Percentiles rank a stretch among this genome's conserved stretches.
Evolutionary conservation across 2,888 invertebrate species (phyloP).

Genomic region (Mimas tiliae): DNA sequence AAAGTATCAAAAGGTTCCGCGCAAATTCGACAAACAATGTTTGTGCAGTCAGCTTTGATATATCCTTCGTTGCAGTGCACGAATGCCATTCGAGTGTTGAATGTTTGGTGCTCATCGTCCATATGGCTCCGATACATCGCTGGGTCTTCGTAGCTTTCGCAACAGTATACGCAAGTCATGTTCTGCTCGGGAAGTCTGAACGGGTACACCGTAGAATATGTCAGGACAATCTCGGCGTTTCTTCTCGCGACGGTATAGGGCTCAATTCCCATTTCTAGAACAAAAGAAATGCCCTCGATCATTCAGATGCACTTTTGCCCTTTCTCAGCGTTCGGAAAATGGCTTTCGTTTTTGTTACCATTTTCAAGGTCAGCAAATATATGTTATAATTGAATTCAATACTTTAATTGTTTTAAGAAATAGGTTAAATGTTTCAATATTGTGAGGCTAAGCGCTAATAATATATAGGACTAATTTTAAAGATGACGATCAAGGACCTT

Average conservation of each 20-base stretch:
- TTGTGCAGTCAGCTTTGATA: conserved; percentile 71
- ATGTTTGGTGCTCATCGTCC: conserved; percentile 64
- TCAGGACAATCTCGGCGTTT: conserved; percentile 76
- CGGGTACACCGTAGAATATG: conserved; percentile 76
- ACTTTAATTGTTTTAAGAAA: no score
- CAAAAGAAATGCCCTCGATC: conserved; percentile 78
- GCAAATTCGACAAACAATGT: conserved; percentile 69
- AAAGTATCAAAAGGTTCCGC: conserved; percentile 49
- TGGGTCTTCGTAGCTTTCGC: conserved; percentile 65
- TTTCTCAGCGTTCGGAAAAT: conserved; percentile 23
- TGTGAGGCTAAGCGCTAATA: no score
- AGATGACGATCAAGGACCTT: no score
- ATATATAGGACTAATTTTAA: no score
- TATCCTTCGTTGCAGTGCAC: conserved; percentile 67
- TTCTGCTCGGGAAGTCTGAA: conserved; percentile 73
- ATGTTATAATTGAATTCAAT: no score
- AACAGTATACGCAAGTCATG: conserved; percentile 77
- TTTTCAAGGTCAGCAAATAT: not conserved
- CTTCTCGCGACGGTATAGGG: conserved; percentile 70
- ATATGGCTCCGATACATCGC: conserved; percentile 66
- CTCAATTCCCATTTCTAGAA: conserved; percentile 71
- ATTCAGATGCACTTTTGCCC: conserved; percentile 53
- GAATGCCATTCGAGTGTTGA: conserved; percentile 66
- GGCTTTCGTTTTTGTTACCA: conserved; percentile 10
- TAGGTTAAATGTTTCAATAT: no score